Conservation (phyloP, 2,888 invertebrate species). For the Boloria selene region DNA sequence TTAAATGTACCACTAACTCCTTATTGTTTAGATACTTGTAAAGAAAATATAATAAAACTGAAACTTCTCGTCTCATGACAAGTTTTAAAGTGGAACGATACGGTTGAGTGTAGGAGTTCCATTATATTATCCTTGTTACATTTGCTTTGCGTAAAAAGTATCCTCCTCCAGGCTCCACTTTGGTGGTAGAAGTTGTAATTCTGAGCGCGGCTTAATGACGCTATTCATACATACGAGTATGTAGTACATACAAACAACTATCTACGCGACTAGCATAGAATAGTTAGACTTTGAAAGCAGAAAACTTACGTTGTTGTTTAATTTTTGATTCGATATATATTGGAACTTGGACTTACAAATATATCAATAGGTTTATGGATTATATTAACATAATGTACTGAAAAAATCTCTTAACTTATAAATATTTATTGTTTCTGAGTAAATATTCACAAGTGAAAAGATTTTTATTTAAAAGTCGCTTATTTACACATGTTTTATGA, state of each 20-base stretch:
- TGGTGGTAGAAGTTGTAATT: slow-evolving; percentile 7
- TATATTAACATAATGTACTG: no score
- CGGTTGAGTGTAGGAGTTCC: neutral
- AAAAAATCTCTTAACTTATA: no score
- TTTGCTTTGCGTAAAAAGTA: slow-evolving; percentile 13
- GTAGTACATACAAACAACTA: neutral
- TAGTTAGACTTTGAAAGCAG: neutral
- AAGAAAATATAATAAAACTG: neutral
- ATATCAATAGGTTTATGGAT: no score
- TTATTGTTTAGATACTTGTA: no score
- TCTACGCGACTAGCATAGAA: neutral
- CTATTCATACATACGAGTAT: slow-evolving; percentile 4
- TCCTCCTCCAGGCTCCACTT: slow-evolving; percentile 6
- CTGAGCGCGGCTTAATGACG: slow-evolving; percentile 12
- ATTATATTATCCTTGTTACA: slow-evolving; percentile 12
- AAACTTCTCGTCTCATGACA: neutral
- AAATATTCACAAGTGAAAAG: no score
- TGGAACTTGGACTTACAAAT: neutral
- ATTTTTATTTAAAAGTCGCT: no score
- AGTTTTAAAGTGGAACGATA: neutral
- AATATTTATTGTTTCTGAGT: no score
- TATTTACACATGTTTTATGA: no score
- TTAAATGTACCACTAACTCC: no score
- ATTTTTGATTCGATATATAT: neutral
- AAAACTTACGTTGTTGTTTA: neutral